Evolutionary conservation across 2,113 vertebrate species (phyloP).

Genomic region (Carollia perspicillata): DNA sequence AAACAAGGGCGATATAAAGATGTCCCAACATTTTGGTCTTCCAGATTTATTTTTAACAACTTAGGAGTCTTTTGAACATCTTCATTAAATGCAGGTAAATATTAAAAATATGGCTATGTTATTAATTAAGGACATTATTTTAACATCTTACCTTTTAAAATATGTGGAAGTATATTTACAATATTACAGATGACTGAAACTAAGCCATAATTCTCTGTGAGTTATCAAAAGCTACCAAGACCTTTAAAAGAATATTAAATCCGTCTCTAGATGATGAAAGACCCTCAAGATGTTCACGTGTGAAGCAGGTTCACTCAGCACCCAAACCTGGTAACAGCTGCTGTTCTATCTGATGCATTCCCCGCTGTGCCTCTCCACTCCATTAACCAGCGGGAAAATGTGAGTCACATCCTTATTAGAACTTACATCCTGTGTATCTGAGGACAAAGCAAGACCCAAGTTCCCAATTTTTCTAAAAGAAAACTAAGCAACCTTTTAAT

Average conservation of each 20-base stretch:
- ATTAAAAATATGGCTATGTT: constrained; percentile 4
- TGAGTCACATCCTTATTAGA: neutral
- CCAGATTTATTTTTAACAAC: constrained; percentile 68
- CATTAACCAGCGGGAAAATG: neutral
- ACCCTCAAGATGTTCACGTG: neutral
- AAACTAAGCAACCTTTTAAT: neutral
- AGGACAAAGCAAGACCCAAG: neutral
- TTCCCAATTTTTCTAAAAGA: constrained; percentile 2
- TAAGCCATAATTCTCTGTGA: neutral
- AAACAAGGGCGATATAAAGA: constrained; percentile 62
- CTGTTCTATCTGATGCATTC: neutral
- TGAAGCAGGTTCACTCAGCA: neutral
- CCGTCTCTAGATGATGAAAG: neutral
- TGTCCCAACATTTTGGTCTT: constrained; percentile 67
- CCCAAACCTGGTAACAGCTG: neutral
- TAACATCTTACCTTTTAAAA: constrained; percentile 5
- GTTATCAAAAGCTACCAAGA: neutral
- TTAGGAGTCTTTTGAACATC: constrained; percentile 56
- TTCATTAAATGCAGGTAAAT: constrained; percentile 44
- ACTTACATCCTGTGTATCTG: constrained; percentile 16
- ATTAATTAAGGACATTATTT: constrained; percentile 52
- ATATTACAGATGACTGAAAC: neutral
- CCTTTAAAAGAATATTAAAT: neutral
- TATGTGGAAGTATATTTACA: neutral
- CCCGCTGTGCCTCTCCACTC: neutral